A percentile compares a stretch with the other conserved stretches of the same genome.
These are phyloP conservation scores for Malurus splendens DNA, from an alignment of 2,797 vertebrate species.

Conservation along the genomic window DNA sequence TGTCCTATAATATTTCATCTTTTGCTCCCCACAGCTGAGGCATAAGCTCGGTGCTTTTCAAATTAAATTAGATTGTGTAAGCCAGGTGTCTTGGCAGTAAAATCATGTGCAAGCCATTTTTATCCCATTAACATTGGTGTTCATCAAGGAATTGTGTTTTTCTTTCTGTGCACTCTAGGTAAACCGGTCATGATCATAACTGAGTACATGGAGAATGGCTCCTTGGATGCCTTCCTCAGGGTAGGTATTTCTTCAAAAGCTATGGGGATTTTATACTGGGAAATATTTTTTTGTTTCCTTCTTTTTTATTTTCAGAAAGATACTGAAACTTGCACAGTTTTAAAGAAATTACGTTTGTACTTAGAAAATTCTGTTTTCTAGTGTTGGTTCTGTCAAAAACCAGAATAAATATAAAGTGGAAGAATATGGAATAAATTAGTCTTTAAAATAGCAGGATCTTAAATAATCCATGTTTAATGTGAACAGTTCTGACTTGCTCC, in stretches of 20 bases:
- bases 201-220: conserved; percentile 98
- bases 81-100: conserved; percentile 74
- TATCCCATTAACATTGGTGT: conserved; percentile 67
- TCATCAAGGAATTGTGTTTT: conserved; percentile 70
- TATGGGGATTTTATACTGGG: background rate
- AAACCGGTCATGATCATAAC: conserved; percentile 99
- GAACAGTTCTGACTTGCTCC: conserved; percentile 36
- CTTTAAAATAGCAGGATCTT: conserved; percentile 38
- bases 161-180: conserved; percentile 79
- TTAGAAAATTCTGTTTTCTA: conserved; percentile 7
- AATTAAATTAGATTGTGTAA: conserved; percentile 74
- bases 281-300: background rate
- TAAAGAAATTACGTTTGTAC: background rate
- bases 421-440: background rate
- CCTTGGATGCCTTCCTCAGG: conserved; percentile 96
- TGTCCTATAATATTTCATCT: conserved; percentile 71
- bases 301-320: background rate
- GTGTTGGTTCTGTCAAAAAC: background rate
- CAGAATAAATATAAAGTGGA: background rate
- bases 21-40: conserved; percentile 65
- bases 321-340: background rate
- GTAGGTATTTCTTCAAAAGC: conserved; percentile 77
- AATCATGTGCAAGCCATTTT: conserved; percentile 69
- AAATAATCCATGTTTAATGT: conserved; percentile 49
- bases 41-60: conserved; percentile 67